Percentiles rank a stretch among this genome's conserved stretches.
phyloP scores from a whole-genome alignment of 2,113 vertebrate species.

The Turnix velox region DNA sequence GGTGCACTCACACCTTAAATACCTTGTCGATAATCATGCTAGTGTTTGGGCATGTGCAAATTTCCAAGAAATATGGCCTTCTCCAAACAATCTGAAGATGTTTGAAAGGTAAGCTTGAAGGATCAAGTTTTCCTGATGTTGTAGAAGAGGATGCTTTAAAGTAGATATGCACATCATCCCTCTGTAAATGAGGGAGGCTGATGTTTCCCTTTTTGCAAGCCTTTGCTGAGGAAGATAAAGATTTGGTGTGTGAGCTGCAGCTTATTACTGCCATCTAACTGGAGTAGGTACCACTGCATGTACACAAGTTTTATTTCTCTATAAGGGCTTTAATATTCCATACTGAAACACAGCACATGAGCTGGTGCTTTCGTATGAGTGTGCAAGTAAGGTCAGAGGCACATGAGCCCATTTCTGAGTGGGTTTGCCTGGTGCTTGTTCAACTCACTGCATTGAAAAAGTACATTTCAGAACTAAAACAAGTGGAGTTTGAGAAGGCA shows the following conservation, averaged over 20 bases:
- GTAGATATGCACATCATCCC: neutral
- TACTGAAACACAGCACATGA: neutral
- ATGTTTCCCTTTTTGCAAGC: neutral
- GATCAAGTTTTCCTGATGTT: neutral
- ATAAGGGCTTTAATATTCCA: neutral
- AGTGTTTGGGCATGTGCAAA: conserved; percentile 91
- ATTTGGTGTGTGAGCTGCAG: neutral
- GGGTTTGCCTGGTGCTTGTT: neutral
- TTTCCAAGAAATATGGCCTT: conserved; percentile 92
- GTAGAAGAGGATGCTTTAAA: neutral
- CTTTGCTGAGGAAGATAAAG: neutral
- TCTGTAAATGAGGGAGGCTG: neutral
- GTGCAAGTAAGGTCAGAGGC: neutral
- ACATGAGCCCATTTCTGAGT: neutral
- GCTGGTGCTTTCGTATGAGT: neutral
- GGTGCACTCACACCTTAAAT: conserved; percentile 89
- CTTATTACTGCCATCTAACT: neutral
- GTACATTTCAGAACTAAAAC: neutral
- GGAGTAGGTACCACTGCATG: neutral
- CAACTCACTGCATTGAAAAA: neutral
- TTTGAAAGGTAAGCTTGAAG: conserved; percentile 85
- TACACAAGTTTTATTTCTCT: neutral
- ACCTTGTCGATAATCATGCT: conserved; percentile 88
- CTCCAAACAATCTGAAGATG: conserved; percentile 82
- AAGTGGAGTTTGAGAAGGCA: neutral